Evolutionary conservation across 1,140 invertebrate genomes (phyloP).

Genomic region (Anastrepha obliqua): DNA sequence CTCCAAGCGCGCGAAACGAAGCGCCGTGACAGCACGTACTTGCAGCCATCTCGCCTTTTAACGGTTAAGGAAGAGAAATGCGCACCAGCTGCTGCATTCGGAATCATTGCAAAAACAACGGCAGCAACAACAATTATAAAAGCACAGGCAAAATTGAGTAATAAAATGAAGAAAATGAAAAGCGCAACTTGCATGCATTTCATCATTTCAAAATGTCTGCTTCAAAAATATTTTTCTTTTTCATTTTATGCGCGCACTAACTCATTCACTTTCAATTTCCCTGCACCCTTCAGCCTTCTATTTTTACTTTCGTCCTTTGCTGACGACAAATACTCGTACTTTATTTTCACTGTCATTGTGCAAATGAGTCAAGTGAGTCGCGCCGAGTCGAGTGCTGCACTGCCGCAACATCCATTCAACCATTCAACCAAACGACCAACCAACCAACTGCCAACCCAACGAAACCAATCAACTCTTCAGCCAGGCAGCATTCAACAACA

Average conservation of each 20-base stretch:
- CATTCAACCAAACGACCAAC: neutral
- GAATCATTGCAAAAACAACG: neutral
- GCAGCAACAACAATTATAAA: neutral
- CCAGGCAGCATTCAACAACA: neutral
- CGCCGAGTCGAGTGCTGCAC: conserved; percentile 1
- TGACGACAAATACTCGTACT: neutral
- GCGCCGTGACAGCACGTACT: neutral
- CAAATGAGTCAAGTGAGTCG: conserved; percentile 4
- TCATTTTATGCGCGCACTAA: neutral
- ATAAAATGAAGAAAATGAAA: neutral
- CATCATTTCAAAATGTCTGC: neutral
- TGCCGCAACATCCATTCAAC: neutral
- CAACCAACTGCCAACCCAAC: neutral
- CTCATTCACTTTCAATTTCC: neutral
- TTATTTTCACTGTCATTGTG: conserved; percentile 21
- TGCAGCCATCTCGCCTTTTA: neutral
- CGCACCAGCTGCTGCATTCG: neutral
- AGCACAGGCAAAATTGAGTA: neutral
- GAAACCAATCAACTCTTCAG: neutral
- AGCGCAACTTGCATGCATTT: neutral
- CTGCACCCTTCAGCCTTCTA: neutral
- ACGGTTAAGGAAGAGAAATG: neutral
- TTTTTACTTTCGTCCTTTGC: neutral
- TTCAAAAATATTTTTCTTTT: neutral
- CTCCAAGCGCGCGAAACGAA: neutral